Evolutionary conservation across 2,797 vertebrate genomes (phyloP).

Genomic region (Margarornis squamiger): DNA sequence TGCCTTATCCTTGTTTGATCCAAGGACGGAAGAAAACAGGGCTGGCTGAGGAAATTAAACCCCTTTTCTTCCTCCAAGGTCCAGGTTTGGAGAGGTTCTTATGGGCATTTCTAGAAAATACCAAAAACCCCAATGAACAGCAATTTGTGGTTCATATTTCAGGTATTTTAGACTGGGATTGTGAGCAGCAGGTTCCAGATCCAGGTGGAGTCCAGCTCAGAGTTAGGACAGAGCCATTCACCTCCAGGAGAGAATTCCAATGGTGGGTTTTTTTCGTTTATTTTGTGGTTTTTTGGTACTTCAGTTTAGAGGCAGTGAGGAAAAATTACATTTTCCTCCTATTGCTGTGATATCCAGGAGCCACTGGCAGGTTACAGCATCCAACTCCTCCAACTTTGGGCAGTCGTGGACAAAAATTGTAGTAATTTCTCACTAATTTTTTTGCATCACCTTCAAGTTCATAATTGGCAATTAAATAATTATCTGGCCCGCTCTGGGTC

Average conservation of each 20-base stretch:
- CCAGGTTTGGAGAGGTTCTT: neutral
- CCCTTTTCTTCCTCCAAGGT: neutral
- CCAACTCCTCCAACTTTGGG: neutral
- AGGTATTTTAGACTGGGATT: neutral
- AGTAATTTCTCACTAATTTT: neutral
- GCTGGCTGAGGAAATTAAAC: neutral
- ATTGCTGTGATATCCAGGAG: neutral
- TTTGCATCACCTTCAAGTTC: neutral
- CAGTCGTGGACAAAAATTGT: rapidly evolving
- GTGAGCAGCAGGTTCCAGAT: neutral
- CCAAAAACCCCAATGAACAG: neutral
- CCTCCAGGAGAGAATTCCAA: neutral
- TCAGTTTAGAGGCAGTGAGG: neutral
- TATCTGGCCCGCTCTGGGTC: neutral
- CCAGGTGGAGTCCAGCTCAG: neutral
- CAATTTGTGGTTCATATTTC: neutral
- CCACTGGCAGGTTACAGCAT: neutral
- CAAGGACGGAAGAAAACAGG: neutral
- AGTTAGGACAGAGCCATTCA: neutral
- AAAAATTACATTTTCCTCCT: neutral
- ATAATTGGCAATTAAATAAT: neutral
- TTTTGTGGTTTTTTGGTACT: neutral
- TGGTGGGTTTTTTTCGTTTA: neutral
- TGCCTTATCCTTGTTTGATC: rapidly evolving
- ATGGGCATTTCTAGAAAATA: neutral